Percentiles rank a stretch among this genome's conserved stretches.
Conservation (phyloP, 2,113 vertebrate species). For the Semicossyphus pulcher region DNA sequence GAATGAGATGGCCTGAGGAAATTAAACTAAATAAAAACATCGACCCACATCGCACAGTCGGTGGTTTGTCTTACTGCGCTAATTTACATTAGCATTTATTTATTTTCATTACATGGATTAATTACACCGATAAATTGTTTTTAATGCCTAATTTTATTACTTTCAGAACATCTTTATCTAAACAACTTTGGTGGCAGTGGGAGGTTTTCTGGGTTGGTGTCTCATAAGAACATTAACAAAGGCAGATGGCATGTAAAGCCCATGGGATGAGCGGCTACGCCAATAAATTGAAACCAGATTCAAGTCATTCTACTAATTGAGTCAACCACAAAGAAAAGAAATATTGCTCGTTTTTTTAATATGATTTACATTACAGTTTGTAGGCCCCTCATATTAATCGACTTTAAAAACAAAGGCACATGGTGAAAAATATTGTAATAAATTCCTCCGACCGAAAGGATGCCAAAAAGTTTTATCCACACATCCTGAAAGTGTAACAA, state of each 20-base stretch:
- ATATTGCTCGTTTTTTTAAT: slow-evolving; percentile 20
- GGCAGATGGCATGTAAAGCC: slow-evolving; percentile 37
- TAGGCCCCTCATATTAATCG: slow-evolving; percentile 3
- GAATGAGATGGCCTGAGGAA: slow-evolving; percentile 27
- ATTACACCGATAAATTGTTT: slow-evolving; percentile 21
- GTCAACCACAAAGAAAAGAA: slow-evolving; percentile 41
- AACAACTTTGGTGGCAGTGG: slow-evolving; percentile 26
- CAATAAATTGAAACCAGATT: slow-evolving; percentile 57
- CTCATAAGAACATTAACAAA: slow-evolving; percentile 56
- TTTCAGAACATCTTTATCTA: slow-evolving; percentile 38
- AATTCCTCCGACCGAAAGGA: slow-evolving; percentile 6
- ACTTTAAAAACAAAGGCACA: slow-evolving; percentile 6
- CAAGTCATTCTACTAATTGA: slow-evolving; percentile 50
- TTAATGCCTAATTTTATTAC: slow-evolving; percentile 17
- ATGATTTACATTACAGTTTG: slow-evolving; percentile 28
- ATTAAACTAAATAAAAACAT: slow-evolving; percentile 18
- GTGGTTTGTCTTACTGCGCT: not conserved
- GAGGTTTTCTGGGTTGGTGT: slow-evolving; percentile 28
- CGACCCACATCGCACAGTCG: slow-evolving; percentile 1
- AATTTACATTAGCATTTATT: slow-evolving; percentile 19
- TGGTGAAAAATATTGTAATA: slow-evolving; percentile 7
- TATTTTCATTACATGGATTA: slow-evolving; percentile 11
- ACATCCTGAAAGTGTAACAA: slow-evolving; percentile 49
- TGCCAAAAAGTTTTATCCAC: slow-evolving; percentile 25
- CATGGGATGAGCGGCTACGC: slow-evolving; percentile 36